Base-by-base conservation (phyloP, 1,140 invertebrate species). In the Melitaea cinxia region DNA sequence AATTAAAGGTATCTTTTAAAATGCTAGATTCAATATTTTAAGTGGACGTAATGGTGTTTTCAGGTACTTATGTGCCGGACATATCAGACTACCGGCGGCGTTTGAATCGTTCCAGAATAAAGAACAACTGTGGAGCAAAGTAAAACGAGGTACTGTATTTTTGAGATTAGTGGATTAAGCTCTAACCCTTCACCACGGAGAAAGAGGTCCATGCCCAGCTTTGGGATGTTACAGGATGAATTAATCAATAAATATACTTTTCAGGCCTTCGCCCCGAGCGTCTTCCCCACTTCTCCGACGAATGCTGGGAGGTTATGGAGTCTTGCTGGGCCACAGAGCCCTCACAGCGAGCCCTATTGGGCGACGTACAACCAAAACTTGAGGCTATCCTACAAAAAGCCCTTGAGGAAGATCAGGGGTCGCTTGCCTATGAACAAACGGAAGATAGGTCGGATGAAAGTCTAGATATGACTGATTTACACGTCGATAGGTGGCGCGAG, bases 21-120 rank as follows among this genome's bases (percentile, higher is more conserved):
- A n/a, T n/a, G n/a, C n/a, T n/a, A n/a, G n/a, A n/a, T n/a, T n/a
- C n/a, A n/a, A n/a, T n/a, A n/a, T n/a, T n/a, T n/a, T n/a, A n/a
- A n/a, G n/a, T n/a, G n/a, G n/a, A n/a, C n/a, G n/a, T n/a, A n/a
- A n/a, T n/a, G n/a, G n/a, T 9, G 0, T 59, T 60, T 54, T 0
- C 64, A 91, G 91, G 91, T 97, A 97, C 72, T 93, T 97, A 56
- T 97, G 96, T 91, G 94, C 96, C 3, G 96, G 96, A 2, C 94
- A 95, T 76, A 95, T 97, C 0, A 93, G 93, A 76, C 91, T 98
- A 35, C 97, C 97, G 2, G 93, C 93, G 52, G 94, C 94, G 1
- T 98, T 97, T 89, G 96, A 98, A 77, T 94, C 95, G 66, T 98
- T 97, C 86, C 94, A 94, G 72, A 97, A 96, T 70, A 98, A 98